Percentiles rank a stretch among this genome's conserved stretches.
Conservation (phyloP, 2,113 vertebrate genomes). For the Perccottus glenii region DNA sequence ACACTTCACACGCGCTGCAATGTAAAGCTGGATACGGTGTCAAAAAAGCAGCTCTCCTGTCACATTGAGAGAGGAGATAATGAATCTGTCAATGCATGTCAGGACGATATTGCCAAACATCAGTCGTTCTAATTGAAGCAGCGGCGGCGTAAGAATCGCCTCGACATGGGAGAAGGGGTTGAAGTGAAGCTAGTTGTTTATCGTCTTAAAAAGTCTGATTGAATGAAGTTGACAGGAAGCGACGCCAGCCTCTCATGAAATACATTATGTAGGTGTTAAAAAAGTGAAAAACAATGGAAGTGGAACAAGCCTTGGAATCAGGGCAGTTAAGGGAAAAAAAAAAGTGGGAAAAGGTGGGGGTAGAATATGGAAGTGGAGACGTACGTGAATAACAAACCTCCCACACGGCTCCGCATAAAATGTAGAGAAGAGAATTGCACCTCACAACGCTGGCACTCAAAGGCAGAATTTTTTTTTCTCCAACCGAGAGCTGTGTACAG, state of each 20-base stretch:
- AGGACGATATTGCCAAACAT: constrained; percentile 79
- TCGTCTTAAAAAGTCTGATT: constrained; percentile 47
- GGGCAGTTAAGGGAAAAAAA: constrained; percentile 21
- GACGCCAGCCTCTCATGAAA: constrained; percentile 74
- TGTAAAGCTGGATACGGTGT: constrained; percentile 13
- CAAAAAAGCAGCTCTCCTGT: constrained; percentile 39
- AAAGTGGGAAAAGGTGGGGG: constrained; percentile 11
- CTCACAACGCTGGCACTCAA: constrained; percentile 42
- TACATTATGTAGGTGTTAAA: constrained; percentile 76
- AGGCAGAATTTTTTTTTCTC: constrained; percentile 13
- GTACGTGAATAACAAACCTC: constrained; percentile 67
- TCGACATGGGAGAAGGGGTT: constrained; percentile 55
- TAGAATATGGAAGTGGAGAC: neutral
- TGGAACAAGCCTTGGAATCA: constrained; percentile 45
- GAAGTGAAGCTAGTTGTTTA: constrained; percentile 64
- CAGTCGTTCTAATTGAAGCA: constrained; percentile 77
- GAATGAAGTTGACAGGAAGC: constrained; percentile 64
- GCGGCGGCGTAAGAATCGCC: constrained; percentile 49
- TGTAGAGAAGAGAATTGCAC: constrained; percentile 60
- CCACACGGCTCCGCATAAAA: constrained; percentile 62
- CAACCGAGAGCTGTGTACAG: constrained; percentile 13
- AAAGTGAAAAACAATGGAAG: constrained; percentile 62
- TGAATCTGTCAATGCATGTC: constrained; percentile 78
- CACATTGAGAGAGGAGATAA: constrained; percentile 77
- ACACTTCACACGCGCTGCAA: constrained; percentile 1